Percentiles rank a stretch among this genome's conserved stretches.
phyloP scores from a whole-genome alignment of 2,888 invertebrate genomes.

The Chloroclystis v-ata region DNA sequence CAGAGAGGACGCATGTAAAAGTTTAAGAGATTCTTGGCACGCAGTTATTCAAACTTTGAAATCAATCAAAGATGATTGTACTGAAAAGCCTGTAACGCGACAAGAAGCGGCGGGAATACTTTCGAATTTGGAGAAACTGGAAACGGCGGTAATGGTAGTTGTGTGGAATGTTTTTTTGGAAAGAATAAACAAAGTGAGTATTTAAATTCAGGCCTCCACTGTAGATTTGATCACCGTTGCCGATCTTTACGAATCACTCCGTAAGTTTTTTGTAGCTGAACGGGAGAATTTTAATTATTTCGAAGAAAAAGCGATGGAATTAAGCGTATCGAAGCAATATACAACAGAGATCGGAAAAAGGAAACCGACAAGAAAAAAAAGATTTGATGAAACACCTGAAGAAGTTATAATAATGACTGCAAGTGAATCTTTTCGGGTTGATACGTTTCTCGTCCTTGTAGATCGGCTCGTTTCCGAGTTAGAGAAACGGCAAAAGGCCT shows the following conservation, averaged over 20 bases:
- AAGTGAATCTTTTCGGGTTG: no score
- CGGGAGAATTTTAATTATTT: no score
- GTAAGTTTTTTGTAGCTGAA: neutral
- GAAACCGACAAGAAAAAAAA: neutral
- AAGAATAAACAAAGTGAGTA: neutral
- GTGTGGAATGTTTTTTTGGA: neutral
- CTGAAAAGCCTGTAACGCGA: neutral
- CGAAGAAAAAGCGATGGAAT: no score
- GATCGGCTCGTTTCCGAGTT: no score
- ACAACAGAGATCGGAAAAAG: neutral
- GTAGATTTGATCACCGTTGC: neutral
- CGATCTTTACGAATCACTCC: neutral
- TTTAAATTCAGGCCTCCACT: neutral
- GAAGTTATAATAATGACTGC: no score
- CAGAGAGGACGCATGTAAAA: no score
- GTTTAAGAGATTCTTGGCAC: neutral
- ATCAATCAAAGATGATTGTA: neutral
- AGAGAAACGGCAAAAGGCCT: no score
- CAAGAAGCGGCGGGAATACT: neutral
- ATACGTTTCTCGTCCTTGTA: no score
- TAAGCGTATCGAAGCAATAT: neutral
- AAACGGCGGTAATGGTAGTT: neutral
- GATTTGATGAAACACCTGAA: no score
- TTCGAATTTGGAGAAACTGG: neutral
- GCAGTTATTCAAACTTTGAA: neutral